Evolutionary conservation across 2,888 invertebrate genomes (phyloP), one percentile per base, ranked within the genome.

Genomic region (Diogma glabrata): DNA sequence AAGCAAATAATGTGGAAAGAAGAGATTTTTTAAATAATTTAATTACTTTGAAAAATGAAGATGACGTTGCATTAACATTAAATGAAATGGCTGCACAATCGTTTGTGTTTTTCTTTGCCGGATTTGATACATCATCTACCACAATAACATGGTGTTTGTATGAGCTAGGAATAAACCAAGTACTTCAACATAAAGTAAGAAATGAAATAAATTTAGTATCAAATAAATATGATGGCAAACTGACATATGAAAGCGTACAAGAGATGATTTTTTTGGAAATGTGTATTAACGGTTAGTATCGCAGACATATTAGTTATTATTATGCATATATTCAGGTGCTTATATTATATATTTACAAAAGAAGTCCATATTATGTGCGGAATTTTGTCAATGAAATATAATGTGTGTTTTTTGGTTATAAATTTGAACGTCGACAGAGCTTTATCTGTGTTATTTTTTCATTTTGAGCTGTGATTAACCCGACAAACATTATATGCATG

Each of bases 11-110:
- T 10, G 49, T 49, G 28, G 23, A 48, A 40, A 40, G 48, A 6
- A 49, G 23, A 16, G 52, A 52, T 40, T 52, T 52, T 36, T 19
- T 49, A 10, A 43, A 47, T 17, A 26, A 49, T 38, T 47, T 52
- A 36, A 52, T 52, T 14, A 23, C 20, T 8, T 22, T 43, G 7
- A 43, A 43, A 22, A 63, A n/a, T 61, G 72, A 1, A 43, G 23
- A 43, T 22, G 22, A 43, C 23, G 20, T 43, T 22, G n/a, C 20
- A 22, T 43, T 43, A 14, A 30, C 50, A 1, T 16, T 50, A n/a
- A 28, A 20, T 19, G 52, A 52, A 10, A 14, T 30, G 10, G 12
- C 45, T 3, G 52, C 52, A 19, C 52, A 52, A 50, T 43, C 52
- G 10, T 52, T 52, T 26, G 30, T 52, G 10, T 52, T 52, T 17